Conservation (phyloP, 2,797 vertebrate species). For the Dromococcyx pavoninus region DNA sequence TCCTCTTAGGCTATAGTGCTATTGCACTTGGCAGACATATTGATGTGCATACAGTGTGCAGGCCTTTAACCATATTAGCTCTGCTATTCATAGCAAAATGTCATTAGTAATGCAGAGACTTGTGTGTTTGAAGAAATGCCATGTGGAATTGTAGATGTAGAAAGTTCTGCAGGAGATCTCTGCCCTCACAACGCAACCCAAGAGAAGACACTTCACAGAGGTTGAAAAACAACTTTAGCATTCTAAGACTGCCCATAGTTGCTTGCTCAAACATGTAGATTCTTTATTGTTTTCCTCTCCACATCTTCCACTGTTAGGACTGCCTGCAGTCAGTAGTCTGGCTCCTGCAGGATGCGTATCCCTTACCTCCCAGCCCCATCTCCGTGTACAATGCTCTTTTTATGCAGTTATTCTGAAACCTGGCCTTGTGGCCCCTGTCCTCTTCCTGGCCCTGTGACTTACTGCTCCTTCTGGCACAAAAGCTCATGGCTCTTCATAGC, state of each 20-base stretch:
- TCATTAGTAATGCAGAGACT: background rate
- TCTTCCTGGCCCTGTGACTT: background rate
- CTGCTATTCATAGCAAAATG: background rate
- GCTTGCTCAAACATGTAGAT: background rate
- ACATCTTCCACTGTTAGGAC: background rate
- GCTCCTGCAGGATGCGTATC: background rate
- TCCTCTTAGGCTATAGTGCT: background rate
- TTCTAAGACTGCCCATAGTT: background rate
- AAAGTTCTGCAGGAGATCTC: background rate
- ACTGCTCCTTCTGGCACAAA: background rate
- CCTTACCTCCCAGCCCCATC: background rate
- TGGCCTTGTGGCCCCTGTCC: background rate
- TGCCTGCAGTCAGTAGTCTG: background rate
- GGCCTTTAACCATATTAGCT: background rate
- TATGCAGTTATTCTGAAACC: constrained; percentile 29
- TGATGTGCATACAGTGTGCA: background rate
- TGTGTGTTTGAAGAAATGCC: background rate
- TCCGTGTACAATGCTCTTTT: background rate
- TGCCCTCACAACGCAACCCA: background rate
- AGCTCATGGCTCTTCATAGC: background rate
- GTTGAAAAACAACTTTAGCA: background rate
- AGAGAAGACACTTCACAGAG: background rate
- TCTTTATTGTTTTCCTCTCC: background rate
- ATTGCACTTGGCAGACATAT: background rate
- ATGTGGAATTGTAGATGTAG: background rate